phyloP scores from a whole-genome alignment of 1,140 invertebrate species.

The Pogonus chalceus region DNA sequence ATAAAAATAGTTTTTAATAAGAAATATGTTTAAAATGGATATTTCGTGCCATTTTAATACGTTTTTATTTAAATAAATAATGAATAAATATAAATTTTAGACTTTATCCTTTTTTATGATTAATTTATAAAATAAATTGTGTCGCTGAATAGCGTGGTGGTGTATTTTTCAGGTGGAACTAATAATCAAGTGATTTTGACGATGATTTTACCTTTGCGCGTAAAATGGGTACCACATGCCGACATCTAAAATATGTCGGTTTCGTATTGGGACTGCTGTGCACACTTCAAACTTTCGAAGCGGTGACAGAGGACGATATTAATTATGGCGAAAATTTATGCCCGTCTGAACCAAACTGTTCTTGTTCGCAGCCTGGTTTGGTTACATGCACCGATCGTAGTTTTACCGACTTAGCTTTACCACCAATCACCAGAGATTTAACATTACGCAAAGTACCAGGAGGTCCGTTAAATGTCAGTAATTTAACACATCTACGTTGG shows the following conservation, averaged over 20 bases:
- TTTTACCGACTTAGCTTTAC: neutral
- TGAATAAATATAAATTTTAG: neutral
- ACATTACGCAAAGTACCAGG: neutral
- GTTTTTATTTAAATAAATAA: neutral
- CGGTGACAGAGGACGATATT: neutral
- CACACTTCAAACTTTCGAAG: neutral
- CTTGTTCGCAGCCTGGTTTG: neutral
- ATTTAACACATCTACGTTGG: conserved; percentile 25
- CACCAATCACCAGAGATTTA: neutral
- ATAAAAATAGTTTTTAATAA: neutral
- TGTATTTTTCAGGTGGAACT: neutral
- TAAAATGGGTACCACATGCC: neutral
- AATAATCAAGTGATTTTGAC: neutral
- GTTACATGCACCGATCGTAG: neutral
- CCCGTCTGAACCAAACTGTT: neutral
- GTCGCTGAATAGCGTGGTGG: neutral
- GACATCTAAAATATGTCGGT: conserved; percentile 6
- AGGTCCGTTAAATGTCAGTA: conserved; percentile 18
- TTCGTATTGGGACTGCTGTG: neutral
- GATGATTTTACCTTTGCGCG: conserved; percentile 1
- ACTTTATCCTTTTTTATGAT: neutral
- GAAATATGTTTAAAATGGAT: neutral
- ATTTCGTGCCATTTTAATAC: neutral
- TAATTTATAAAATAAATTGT: too few species aligned
- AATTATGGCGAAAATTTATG: neutral